Evolutionary conservation across 1,140 invertebrate species (phyloP).

Genomic region (Magallana ariakensis): DNA sequence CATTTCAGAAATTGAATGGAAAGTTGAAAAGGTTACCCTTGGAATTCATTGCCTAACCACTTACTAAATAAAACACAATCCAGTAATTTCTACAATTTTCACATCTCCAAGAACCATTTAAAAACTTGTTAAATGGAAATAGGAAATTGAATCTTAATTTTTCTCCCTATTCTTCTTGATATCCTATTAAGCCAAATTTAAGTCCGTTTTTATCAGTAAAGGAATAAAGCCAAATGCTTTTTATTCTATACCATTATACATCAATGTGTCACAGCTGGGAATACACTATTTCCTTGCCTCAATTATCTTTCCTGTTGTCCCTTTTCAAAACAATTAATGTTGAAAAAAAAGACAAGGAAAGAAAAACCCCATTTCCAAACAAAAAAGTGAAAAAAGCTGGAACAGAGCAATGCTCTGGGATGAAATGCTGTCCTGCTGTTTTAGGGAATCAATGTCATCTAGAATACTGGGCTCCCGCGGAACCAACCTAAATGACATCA

Average conservation of each 20-base stretch:
- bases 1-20: background rate
- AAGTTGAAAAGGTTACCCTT: constrained; percentile 20
- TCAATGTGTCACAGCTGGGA: background rate
- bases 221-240: background rate
- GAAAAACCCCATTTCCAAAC: background rate
- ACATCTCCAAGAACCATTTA: background rate
- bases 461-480: background rate
- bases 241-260: background rate
- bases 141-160: background rate
- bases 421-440: background rate
- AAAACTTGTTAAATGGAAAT: background rate
- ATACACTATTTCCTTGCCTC: background rate
- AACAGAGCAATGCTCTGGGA: constrained; percentile 13
- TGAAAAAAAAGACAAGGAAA: background rate
- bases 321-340: background rate
- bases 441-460: background rate
- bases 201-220: background rate
- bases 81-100: background rate
- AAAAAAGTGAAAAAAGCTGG: background rate
- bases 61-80: background rate
- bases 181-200: background rate
- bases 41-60: background rate
- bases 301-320: background rate
- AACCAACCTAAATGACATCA: constrained; percentile 6
- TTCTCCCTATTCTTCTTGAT: background rate